phyloP scores from a whole-genome alignment of 2,888 invertebrate species.

The Panopea generosa region DNA sequence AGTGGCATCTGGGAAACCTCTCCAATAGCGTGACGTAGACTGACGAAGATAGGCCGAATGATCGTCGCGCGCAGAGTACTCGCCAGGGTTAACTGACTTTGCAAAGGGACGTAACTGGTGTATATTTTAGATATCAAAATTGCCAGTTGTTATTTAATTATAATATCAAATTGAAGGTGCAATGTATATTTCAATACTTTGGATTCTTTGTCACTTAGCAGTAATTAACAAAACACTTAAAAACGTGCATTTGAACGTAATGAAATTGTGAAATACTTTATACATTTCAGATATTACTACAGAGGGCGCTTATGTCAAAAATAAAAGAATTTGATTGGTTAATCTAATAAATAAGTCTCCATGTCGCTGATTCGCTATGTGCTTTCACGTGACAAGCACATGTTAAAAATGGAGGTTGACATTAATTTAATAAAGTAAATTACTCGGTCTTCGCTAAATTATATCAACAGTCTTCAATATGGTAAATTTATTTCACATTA shows the following conservation, averaged over 20 bases:
- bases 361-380: slow-evolving; percentile 4
- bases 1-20: slow-evolving; percentile 83
- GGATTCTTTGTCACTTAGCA: neutral
- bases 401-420: slow-evolving; percentile 21
- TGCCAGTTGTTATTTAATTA: neutral
- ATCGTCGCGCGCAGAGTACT: slow-evolving; percentile 55
- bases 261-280: neutral
- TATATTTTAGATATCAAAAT: neutral
- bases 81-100: slow-evolving; percentile 28
- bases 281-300: neutral
- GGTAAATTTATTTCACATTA: too few relatives aligned
- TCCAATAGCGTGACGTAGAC: slow-evolving; percentile 82
- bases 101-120: slow-evolving; percentile 51
- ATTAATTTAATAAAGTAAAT: too few relatives aligned
- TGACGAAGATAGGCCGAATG: slow-evolving; percentile 71
- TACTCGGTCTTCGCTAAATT: too few relatives aligned
- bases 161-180: neutral
- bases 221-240: neutral
- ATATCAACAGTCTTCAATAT: neutral
- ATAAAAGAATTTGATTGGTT: slow-evolving; percentile 25
- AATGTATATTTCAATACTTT: too few relatives aligned
- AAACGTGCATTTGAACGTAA: neutral
- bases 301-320: neutral
- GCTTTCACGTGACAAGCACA: slow-evolving; percentile 21
- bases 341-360: neutral